Conservation (phyloP, 2,113 vertebrate species). For the Alosa alosa region DNA sequence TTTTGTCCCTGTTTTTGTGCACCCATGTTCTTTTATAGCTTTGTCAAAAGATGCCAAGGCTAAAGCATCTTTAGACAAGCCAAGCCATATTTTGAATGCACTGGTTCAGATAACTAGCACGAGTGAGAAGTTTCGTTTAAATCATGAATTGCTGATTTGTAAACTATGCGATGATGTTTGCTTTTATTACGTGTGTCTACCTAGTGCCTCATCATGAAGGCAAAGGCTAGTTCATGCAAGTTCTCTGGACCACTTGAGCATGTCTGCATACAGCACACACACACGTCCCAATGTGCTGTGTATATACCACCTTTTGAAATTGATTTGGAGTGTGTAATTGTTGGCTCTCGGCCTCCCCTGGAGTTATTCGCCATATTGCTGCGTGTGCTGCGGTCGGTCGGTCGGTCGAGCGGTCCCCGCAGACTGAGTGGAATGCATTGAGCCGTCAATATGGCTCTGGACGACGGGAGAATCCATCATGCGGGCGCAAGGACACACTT, state of each 20-base stretch:
- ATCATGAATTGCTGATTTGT: neutral
- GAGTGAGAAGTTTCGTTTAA: neutral
- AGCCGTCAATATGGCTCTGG: neutral
- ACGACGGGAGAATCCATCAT: neutral
- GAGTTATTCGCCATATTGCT: neutral
- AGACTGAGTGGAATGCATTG: conserved; percentile 7
- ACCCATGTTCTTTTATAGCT: neutral
- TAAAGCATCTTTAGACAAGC: neutral
- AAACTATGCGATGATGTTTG: neutral
- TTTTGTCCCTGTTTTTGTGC: neutral
- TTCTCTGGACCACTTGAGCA: neutral
- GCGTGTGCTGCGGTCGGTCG: neutral
- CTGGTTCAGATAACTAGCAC: too few relatives aligned
- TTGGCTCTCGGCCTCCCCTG: neutral
- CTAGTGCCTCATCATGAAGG: neutral
- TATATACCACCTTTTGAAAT: neutral
- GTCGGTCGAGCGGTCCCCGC: neutral
- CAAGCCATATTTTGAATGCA: too few relatives aligned
- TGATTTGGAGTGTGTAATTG: neutral
- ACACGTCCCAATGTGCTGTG: neutral
- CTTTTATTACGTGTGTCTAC: neutral
- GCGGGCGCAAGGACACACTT: neutral
- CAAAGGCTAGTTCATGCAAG: neutral
- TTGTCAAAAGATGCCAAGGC: neutral
- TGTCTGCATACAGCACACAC: neutral